Evolutionary conservation across 2,888 invertebrate genomes (phyloP).

Genomic region (Acleris emargana): DNA sequence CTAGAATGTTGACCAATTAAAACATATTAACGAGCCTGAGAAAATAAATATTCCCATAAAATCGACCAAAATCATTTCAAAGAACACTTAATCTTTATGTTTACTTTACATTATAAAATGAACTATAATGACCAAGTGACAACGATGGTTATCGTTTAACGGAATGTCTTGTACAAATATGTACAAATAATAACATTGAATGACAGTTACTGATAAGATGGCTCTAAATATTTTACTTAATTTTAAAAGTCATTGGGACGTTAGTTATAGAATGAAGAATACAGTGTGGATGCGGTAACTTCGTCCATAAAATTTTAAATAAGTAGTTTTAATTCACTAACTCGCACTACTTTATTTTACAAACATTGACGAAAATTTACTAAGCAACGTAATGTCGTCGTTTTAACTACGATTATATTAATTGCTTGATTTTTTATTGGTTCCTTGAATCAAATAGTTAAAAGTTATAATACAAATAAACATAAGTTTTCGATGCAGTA

Average conservation of each 20-base stretch:
- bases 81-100: slow-evolving; percentile 1
- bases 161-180: slow-evolving; percentile 25
- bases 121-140: neutral
- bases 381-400: too few relatives aligned
- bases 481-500: too few relatives aligned
- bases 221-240: slow-evolving; percentile 72
- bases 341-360: too few relatives aligned
- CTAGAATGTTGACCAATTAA: too few relatives aligned
- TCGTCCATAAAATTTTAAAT: neutral
- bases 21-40: neutral
- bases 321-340: neutral
- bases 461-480: too few relatives aligned
- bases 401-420: too few relatives aligned
- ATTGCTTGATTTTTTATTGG: too few relatives aligned
- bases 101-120: neutral
- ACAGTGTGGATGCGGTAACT: slow-evolving; percentile 8
- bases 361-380: too few relatives aligned
- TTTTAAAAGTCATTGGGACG: slow-evolving; percentile 67
- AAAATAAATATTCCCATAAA: neutral
- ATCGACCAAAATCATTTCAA: neutral
- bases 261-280: slow-evolving; percentile 10
- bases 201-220: slow-evolving; percentile 64
- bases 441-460: too few relatives aligned
- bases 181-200: slow-evolving; percentile 51
- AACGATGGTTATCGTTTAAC: neutral